Evolutionary conservation across 2,113 vertebrate genomes (phyloP), one percentile per base, ranked within the genome.

Genomic region (Nyctereutes procyonoides): DNA sequence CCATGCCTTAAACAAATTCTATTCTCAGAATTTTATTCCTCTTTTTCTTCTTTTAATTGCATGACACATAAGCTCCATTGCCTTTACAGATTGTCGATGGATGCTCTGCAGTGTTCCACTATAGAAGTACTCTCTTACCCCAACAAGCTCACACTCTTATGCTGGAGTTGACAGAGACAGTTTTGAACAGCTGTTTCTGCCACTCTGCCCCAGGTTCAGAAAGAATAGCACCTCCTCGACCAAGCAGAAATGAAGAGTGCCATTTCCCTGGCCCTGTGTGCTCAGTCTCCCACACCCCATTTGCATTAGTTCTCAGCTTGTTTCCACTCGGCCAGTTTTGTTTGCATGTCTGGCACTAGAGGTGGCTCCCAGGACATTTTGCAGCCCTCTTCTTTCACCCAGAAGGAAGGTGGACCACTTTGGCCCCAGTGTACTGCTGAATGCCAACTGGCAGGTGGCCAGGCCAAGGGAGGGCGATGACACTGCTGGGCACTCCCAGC

Each of bases 321-420:
- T 92, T 97, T 98, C 98, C 86, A 94, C 97, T 67, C 97, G 98
- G 98, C 97, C 96, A 97, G 96, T 97, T 98, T 90, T n/a, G 84
- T 69, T 98, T 96, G 92, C 93, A 60, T 97, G 97, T 97, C 98
- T 98, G 98, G 97, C 98, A 85, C 38, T 15, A 93, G 87, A 58
- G 95, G 95, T 94, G 94, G 96, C 82, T 98, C 85, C 96, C 89
- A 24, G 94, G 94, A 28, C 92, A 92, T 98, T 98, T 92, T 94
- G 32, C 94, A 76, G 56, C 90, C 73, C 94, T 96, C 95, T 98
- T 95, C 96, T 89, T 35, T 84, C 97, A 95, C 93, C 86, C 97
- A 92, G 95, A 97, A 90, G 81, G n/a, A 94, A 97, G 96, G 97
- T 95, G 96, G 97, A 91, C 95, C 19, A 86, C 81, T 94, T 5